Conservation (phyloP, 2,797 vertebrate genomes). For the Neopelma chrysocephalum region DNA sequence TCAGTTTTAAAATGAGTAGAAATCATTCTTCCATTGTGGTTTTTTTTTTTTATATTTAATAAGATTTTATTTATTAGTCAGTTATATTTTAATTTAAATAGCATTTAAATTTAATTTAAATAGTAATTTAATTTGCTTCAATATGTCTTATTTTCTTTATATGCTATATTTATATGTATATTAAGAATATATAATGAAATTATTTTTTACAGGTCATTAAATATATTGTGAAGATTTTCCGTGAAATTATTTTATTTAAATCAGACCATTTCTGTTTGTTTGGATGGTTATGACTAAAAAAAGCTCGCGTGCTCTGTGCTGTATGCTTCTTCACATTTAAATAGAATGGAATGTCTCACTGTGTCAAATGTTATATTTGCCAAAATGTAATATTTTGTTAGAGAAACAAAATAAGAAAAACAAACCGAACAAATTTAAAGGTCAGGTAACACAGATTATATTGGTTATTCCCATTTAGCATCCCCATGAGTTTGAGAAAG, state of each 20-base stretch:
- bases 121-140: neutral
- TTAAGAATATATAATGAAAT: neutral
- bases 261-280: neutral
- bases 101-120: neutral
- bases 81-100: neutral
- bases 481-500: neutral
- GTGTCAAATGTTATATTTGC: neutral
- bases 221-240: neutral
- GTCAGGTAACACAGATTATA: neutral
- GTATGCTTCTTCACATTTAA: neutral
- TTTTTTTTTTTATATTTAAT: neutral
- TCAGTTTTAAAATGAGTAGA: neutral
- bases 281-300: neutral
- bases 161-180: neutral
- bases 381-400: neutral
- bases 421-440: neutral
- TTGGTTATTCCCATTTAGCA: neutral
- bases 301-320: neutral
- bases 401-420: neutral
- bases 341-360: neutral
- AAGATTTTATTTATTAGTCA: neutral
- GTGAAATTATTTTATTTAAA: neutral
- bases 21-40: neutral
- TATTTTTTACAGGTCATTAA: neutral
- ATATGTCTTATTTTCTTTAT: neutral